A percentile compares a stretch with the other conserved stretches of the same genome.
Conservation (phyloP, 1,140 invertebrate genomes). For the Drosophila fuyamai region DNA sequence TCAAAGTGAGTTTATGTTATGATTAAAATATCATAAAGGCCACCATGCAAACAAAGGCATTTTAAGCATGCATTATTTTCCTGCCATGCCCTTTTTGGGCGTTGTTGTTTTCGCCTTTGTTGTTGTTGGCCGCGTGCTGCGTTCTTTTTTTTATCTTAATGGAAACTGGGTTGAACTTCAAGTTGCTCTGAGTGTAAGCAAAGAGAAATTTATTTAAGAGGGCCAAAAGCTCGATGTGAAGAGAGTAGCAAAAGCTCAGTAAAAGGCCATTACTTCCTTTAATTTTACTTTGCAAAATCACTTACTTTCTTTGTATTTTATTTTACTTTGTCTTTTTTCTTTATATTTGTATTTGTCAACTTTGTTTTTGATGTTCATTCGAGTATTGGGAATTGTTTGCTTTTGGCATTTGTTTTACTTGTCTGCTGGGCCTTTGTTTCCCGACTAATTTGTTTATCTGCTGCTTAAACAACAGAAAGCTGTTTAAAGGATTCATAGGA, state of each 20-base stretch:
- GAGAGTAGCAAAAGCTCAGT: conserved; percentile 35
- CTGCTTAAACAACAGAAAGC: conserved; percentile 53
- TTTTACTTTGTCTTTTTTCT: conserved; percentile 1
- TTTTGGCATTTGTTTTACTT: conserved; percentile 66
- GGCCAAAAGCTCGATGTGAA: conserved; percentile 12
- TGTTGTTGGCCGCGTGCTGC: conserved; percentile 53
- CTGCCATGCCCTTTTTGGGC: conserved; percentile 72
- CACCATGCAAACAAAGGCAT: conserved; percentile 15
- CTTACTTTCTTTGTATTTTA: conserved; percentile 11
- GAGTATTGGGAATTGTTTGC: conserved; percentile 53
- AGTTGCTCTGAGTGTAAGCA: not conserved
- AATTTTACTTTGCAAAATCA: conserved; percentile 38
- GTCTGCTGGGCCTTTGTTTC: conserved; percentile 52
- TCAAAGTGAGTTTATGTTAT: conserved; percentile 66
- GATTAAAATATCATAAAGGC: not conserved
- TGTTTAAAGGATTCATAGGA: conserved; percentile 33
- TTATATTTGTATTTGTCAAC: conserved; percentile 11
- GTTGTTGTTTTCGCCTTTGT: conserved; percentile 47
- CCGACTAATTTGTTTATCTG: conserved; percentile 73
- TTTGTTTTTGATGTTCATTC: conserved; percentile 7
- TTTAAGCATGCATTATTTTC: conserved; percentile 29
- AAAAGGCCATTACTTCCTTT: conserved; percentile 10
- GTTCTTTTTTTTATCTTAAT: conserved; percentile 39
- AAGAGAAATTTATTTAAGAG: not conserved
- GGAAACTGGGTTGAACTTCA: conserved; percentile 57